phyloP scores from a whole-genome alignment of 2,888 invertebrate genomes.

The Caenorhabditis imperialis region DNA sequence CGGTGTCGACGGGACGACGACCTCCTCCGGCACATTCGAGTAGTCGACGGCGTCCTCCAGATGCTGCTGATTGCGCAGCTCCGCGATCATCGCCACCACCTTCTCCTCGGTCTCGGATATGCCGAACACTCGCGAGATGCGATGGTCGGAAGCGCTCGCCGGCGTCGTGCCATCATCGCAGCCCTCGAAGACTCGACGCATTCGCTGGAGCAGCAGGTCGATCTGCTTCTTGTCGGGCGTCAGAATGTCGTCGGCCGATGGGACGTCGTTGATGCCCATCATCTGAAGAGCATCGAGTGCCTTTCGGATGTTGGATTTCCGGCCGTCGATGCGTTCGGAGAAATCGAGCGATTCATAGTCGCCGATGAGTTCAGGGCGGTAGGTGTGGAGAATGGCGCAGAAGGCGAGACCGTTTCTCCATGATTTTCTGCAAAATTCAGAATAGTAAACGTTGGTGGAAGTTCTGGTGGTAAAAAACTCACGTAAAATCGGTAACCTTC shows the following conservation, averaged over 20 bases:
- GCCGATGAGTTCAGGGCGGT: conserved; percentile 68
- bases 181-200: conserved; percentile 60
- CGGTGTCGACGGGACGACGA: conserved; percentile 13
- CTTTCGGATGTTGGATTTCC: conserved; percentile 64
- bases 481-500: conserved; percentile 70
- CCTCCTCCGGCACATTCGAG: conserved; percentile 32
- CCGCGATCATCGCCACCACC: conserved; percentile 62
- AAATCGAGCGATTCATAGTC: conserved; percentile 66
- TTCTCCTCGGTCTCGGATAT: conserved; percentile 63
- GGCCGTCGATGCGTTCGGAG: conserved; percentile 64
- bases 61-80: conserved; percentile 55
- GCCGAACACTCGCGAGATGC: conserved; percentile 61
- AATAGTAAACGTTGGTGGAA: neutral
- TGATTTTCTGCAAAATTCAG: conserved; percentile 66
- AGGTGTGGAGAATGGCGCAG: conserved; percentile 75
- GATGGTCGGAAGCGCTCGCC: conserved; percentile 60
- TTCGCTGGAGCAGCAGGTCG: conserved; percentile 50
- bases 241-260: conserved; percentile 60
- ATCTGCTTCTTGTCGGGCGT: conserved; percentile 60
- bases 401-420: conserved; percentile 74
- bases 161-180: conserved; percentile 52
- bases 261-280: conserved; percentile 60
- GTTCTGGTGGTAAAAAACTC: conserved; percentile 20
- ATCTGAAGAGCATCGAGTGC: conserved; percentile 47
- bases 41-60: conserved; percentile 61